These are phyloP conservation scores for Trichoplusia ni DNA, from an alignment of 1,140 invertebrate species.

Conservation along the genomic window DNA sequence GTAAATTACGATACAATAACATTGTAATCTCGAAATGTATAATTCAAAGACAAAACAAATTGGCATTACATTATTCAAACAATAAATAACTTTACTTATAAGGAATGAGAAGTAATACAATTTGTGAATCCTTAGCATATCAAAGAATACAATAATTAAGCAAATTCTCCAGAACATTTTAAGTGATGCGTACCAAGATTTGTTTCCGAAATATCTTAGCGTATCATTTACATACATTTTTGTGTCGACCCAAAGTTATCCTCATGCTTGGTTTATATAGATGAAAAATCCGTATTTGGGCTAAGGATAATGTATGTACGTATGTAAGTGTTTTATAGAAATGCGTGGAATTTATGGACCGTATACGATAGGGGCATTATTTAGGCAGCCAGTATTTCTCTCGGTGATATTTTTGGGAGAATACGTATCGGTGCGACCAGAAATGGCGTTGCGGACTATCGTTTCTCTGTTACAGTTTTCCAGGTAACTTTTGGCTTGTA, in stretches of 20 bases:
- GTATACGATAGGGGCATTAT: constrained; percentile 3
- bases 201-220: constrained; percentile 1
- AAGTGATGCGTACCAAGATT: constrained; percentile 14
- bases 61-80: too few relatives aligned
- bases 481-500: background rate
- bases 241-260: background rate
- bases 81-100: too few relatives aligned
- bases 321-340: constrained; percentile 10
- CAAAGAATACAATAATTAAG: constrained; percentile 12
- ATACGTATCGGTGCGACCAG: too few relatives aligned
- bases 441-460: too few relatives aligned
- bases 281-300: constrained; percentile 21
- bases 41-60: too few relatives aligned
- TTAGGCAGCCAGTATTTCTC: background rate
- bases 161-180: background rate
- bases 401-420: background rate
- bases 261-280: constrained; percentile 1
- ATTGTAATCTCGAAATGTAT: too few relatives aligned
- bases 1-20: too few relatives aligned
- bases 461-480: background rate
- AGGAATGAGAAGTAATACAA: too few relatives aligned
- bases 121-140: background rate
- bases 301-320: constrained; percentile 15
- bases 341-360: background rate
- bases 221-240: constrained; percentile 21